Evolutionary conservation across 2,888 invertebrate species (phyloP).

Genomic region (Keiferia lycopersicella): DNA sequence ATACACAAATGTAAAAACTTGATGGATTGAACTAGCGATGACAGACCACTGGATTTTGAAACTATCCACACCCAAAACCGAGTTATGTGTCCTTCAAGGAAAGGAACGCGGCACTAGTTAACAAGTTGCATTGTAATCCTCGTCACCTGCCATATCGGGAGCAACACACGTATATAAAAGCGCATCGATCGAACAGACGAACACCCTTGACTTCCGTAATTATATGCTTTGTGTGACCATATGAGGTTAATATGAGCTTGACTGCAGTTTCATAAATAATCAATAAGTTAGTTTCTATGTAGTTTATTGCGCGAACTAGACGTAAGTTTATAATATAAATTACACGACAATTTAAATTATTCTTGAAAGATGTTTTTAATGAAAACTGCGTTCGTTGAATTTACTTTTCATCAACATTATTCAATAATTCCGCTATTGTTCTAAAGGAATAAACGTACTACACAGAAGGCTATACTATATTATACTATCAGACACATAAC

Average conservation of each 20-base stretch:
- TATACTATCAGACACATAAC: no score
- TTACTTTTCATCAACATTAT: no score
- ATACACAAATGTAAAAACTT: no score
- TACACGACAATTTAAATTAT: no score
- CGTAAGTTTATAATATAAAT: no score
- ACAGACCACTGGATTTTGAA: neutral
- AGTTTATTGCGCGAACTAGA: no score
- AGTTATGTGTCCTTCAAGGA: neutral
- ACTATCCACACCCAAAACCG: neutral
- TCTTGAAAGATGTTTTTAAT: no score
- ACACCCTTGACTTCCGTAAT: slow-evolving; percentile 9
- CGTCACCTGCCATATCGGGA: neutral
- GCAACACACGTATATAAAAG: neutral
- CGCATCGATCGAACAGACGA: neutral
- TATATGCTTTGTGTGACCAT: neutral
- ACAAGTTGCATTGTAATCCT: neutral
- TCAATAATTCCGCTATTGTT: no score
- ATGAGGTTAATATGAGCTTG: neutral
- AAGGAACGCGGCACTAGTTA: neutral
- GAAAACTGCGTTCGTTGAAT: no score
- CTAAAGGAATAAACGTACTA: no score
- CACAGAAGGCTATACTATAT: no score
- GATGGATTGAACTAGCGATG: no score
- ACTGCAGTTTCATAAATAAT: neutral
- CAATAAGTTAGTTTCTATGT: neutral